phyloP scores from a whole-genome alignment of 2,797 vertebrate species.

The Cuniculus paca region DNA sequence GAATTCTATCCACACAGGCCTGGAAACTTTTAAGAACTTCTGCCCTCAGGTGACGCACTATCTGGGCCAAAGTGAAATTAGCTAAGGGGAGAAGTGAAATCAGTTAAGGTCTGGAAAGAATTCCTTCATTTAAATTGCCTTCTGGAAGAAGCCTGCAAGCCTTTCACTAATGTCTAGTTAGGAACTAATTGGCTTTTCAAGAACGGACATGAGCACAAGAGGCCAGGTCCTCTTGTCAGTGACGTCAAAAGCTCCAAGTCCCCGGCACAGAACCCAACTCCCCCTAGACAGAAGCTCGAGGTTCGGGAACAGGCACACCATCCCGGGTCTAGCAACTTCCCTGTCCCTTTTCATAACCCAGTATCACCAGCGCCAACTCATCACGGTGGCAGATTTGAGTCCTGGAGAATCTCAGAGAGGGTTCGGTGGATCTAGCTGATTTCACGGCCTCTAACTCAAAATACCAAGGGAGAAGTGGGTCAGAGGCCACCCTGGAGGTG shows the following conservation, averaged over 20 bases:
- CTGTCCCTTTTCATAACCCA: background rate
- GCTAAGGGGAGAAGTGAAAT: background rate
- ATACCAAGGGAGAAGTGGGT: background rate
- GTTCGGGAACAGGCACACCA: background rate
- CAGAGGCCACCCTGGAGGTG: background rate
- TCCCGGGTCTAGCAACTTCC: background rate
- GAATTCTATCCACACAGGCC: background rate
- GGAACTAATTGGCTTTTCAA: slow-evolving; percentile 44
- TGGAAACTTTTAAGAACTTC: background rate
- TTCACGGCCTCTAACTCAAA: background rate
- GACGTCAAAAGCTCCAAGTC: background rate
- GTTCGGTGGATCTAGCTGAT: no score
- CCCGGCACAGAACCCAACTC: background rate
- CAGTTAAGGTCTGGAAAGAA: background rate
- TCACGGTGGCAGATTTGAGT: background rate
- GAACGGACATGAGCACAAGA: background rate
- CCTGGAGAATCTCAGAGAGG: background rate
- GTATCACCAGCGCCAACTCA: background rate
- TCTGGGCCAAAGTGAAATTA: background rate
- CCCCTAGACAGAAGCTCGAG: background rate
- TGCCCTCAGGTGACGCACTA: background rate
- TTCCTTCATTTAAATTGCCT: slow-evolving; percentile 19
- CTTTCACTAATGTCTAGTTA: background rate
- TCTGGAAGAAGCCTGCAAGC: slow-evolving; percentile 26
- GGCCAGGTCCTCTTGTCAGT: background rate